Percentiles rank a stretch among this genome's conserved stretches.
Conservation (phyloP, 2,797 vertebrate genomes). For the Rhynchotus rufescens region DNA sequence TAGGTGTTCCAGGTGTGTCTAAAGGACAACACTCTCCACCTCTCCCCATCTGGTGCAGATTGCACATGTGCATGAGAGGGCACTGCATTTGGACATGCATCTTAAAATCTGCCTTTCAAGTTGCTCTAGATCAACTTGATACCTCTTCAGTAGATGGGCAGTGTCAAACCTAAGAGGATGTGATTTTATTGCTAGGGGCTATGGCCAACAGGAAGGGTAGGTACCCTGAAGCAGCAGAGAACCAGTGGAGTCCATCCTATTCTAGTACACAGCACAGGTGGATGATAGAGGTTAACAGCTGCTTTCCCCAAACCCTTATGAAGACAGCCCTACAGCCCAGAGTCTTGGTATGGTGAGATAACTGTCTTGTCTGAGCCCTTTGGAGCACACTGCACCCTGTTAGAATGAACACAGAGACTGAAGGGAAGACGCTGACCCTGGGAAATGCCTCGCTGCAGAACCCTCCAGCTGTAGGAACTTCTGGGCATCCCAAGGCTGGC, state of each 20-base stretch:
- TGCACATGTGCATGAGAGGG: fast-evolving
- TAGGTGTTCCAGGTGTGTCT: neutral
- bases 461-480: neutral
- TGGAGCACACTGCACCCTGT: neutral
- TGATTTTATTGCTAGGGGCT: neutral
- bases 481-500: neutral
- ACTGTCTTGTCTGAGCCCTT: neutral
- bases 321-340: neutral
- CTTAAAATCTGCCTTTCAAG: neutral
- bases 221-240: neutral
- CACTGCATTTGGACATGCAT: no score
- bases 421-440: neutral
- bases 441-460: neutral
- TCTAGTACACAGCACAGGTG: neutral
- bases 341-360: neutral
- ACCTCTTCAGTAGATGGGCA: neutral
- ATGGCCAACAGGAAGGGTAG: neutral
- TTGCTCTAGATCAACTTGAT: neutral
- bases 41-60: fast-evolving
- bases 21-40: neutral
- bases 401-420: fast-evolving
- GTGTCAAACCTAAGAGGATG: neutral
- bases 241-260: fast-evolving
- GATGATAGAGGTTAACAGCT: neutral
- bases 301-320: neutral